Percentiles rank a stretch among this genome's conserved stretches.
Conservation (phyloP, 1,140 invertebrate species). For the Eupristina koningsbergeri region DNA sequence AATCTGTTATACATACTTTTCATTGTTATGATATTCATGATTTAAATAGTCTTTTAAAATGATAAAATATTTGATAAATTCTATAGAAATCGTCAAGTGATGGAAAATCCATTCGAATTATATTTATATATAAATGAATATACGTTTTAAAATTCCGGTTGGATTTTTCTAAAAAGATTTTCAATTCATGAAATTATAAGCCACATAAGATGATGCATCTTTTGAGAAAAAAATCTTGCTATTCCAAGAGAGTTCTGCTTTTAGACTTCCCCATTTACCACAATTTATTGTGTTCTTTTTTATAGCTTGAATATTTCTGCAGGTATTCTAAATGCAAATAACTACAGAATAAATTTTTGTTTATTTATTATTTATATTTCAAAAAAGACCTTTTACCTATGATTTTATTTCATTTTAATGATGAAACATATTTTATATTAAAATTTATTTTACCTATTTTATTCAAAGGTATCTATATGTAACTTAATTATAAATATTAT, state of each 20-base stretch:
- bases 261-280: neutral
- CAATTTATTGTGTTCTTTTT: slow-evolving; percentile 11
- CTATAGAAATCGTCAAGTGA: neutral
- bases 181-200: slow-evolving; percentile 2
- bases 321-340: slow-evolving; percentile 13
- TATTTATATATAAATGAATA: neutral
- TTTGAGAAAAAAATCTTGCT: neutral
- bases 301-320: neutral
- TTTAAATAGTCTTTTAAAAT: neutral
- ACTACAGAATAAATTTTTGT: neutral
- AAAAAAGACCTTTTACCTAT: neutral
- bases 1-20: neutral
- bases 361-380: neutral
- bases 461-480: no score
- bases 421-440: no score
- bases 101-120: neutral
- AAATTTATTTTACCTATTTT: no score
- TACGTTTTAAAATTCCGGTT: neutral
- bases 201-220: neutral
- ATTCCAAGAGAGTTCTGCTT: neutral
- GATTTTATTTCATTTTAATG: no score
- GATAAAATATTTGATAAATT: neutral
- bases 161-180: neutral
- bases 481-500: no score
- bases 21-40: neutral